phyloP scores from a whole-genome alignment of 2,113 vertebrate species.

The Tichodroma muraria region DNA sequence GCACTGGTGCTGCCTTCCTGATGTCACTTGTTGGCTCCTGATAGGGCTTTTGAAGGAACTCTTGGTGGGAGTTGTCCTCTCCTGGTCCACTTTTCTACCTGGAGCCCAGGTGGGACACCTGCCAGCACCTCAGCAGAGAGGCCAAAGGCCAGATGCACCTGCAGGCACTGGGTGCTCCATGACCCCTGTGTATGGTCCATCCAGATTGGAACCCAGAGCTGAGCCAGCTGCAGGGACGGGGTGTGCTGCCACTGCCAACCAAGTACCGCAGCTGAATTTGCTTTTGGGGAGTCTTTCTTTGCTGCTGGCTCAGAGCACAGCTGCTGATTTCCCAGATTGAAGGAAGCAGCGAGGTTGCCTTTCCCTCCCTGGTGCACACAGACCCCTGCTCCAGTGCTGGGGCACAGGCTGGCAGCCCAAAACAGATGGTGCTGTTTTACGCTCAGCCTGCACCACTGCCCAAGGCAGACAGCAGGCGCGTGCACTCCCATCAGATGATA shows the following conservation, averaged over 20 bases:
- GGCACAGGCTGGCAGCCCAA: neutral
- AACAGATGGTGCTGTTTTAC: constrained; percentile 8
- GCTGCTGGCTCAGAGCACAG: neutral
- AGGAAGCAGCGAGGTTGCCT: neutral
- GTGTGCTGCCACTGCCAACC: neutral
- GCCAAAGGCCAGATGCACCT: neutral
- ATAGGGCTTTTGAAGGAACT: neutral
- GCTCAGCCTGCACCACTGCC: neutral
- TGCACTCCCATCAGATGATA: neutral
- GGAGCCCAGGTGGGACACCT: neutral
- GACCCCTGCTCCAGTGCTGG: neutral
- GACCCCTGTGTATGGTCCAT: fast-evolving
- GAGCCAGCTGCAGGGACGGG: neutral
- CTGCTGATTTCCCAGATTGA: neutral
- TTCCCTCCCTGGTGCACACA: neutral
- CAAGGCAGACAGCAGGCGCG: neutral
- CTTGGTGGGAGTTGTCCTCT: neutral
- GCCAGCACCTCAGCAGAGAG: neutral
- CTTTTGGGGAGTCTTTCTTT: neutral
- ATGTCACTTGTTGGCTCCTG: neutral
- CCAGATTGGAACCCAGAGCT: neutral
- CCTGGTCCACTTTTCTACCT: neutral
- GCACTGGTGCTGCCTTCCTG: neutral
- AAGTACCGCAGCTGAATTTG: neutral
- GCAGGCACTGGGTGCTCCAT: neutral